A percentile compares a stretch with the other conserved stretches of the same genome.
phyloP scores from a whole-genome alignment of 2,888 invertebrate genomes.

The Vanessa cardui region DNA sequence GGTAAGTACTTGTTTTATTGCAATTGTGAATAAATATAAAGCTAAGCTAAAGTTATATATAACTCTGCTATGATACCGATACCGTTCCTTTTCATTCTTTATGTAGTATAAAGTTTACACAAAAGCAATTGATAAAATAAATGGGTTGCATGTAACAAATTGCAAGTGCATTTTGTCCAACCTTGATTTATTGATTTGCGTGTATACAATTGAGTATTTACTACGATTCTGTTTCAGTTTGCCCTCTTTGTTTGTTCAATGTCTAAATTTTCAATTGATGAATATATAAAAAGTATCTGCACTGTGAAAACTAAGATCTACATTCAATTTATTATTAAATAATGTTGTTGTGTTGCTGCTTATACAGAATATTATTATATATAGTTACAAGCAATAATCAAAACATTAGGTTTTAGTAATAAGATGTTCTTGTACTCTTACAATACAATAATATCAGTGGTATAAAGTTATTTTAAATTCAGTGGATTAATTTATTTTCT shows the following conservation, averaged over 20 bases:
- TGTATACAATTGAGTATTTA: constrained; percentile 28
- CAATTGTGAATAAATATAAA: constrained; percentile 13
- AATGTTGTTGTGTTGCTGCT: too few relatives aligned
- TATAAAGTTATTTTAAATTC: too few relatives aligned
- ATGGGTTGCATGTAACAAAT: constrained; percentile 47
- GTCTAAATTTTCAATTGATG: constrained; percentile 7
- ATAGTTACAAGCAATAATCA: too few relatives aligned
- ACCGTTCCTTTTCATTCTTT: not conserved
- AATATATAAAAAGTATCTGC: constrained; percentile 8
- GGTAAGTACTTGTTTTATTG: constrained; percentile 59
- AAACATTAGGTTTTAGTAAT: too few relatives aligned
- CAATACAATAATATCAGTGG: too few relatives aligned
- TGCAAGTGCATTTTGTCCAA: constrained; percentile 59
- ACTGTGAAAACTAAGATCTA: too few relatives aligned
- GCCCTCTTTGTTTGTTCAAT: constrained; percentile 28
- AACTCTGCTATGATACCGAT: not conserved
- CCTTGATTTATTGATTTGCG: constrained; percentile 67
- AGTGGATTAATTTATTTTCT: too few relatives aligned
- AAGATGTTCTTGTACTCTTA: too few relatives aligned
- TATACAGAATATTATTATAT: too few relatives aligned
- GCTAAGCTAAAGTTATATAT: not conserved
- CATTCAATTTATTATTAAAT: too few relatives aligned
- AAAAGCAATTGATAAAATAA: not conserved
- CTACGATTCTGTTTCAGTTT: constrained; percentile 7
- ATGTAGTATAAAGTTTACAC: not conserved